These are phyloP conservation scores for Phyllostomus hastatus DNA, from an alignment of 2,113 vertebrate genomes.

Conservation along the genomic window DNA sequence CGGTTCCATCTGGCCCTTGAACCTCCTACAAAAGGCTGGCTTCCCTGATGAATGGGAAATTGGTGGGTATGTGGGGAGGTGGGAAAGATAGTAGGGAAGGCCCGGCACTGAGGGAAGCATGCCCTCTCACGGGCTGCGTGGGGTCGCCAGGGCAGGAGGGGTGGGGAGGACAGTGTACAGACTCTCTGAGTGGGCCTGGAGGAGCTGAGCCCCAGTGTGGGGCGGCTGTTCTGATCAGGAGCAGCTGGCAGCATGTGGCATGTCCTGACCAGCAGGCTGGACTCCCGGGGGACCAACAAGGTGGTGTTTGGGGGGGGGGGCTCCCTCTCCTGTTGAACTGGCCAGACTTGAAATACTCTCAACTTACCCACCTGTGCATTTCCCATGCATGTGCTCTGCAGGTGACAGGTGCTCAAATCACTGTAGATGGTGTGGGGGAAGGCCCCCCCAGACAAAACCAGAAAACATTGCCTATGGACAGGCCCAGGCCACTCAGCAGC, in stretches of 20 bases:
- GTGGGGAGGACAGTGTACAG: background rate
- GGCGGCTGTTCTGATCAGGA: background rate
- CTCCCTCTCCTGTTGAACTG: too few relatives aligned
- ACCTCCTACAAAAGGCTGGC: background rate
- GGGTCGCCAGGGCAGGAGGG: background rate
- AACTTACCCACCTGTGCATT: background rate
- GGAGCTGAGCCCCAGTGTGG: background rate
- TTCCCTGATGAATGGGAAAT: background rate
- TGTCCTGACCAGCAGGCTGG: background rate
- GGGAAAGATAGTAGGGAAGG: background rate
- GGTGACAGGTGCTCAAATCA: background rate
- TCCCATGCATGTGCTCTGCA: background rate
- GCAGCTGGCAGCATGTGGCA: background rate
- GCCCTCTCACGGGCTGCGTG: background rate
- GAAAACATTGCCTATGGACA: background rate
- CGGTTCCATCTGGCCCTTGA: background rate
- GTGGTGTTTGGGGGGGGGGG: too few relatives aligned
- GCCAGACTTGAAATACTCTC: fast-evolving
- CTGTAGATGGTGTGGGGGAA: fast-evolving
- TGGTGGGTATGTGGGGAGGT: background rate
- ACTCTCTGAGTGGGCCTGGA: background rate
- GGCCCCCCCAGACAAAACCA: background rate
- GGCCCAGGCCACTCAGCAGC: background rate
- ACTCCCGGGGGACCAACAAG: background rate
- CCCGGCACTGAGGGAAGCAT: too few relatives aligned